Evolutionary conservation across 2,113 vertebrate genomes (phyloP), one percentile per base, ranked within the genome.

Genomic region (Spheniscus mendiculus): DNA sequence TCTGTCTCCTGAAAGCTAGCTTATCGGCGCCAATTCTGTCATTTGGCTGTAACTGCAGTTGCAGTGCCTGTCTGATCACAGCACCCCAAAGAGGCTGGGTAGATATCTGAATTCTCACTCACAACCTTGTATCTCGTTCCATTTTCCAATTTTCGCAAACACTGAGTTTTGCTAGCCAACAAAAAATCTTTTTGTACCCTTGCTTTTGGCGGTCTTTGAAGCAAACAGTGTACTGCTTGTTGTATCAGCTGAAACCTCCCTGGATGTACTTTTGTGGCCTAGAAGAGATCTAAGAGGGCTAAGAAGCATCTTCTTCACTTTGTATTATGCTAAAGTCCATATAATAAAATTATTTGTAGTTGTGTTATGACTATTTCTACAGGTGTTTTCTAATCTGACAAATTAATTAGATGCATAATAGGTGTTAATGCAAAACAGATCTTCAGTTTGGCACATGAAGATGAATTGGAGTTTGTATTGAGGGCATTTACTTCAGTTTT

Each of bases 151-250:
- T 79, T 80, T 66, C 1, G 4, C 27, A 62, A n/a, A 63, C 27
- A 23, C 10, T 11, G 32, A 66, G n/a, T 59, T 58, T 66, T 82
- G 27, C 49, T 79, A 36, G 45, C 2, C 3, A 76, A 22, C 55
- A 19, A 53, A 71, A 67, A 58, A 29, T 40, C 44, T 30, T 11
- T 72, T 74, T 59, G 32, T 87, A 55, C 15, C 30, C 12, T 65
- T 92, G 50, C 36, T 80, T 85, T 86, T 66, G 40, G 34, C 16
- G 45, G 12, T 34, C 56, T 85, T 79, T 74, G 50, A 40, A 65
- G 58, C 47, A 52, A 83, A 30, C 32, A 32, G 34, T 9, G 6
- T 44, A 10, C 22, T 71, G 58, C n/a, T 79, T 0, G 0, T 45
- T 62, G 1, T 29, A 21, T 38, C 29, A 30, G 11, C 49, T 56